These are phyloP conservation scores for Danio aesculapii DNA, from an alignment of 2,797 vertebrate species.

Conservation along the genomic window DNA sequence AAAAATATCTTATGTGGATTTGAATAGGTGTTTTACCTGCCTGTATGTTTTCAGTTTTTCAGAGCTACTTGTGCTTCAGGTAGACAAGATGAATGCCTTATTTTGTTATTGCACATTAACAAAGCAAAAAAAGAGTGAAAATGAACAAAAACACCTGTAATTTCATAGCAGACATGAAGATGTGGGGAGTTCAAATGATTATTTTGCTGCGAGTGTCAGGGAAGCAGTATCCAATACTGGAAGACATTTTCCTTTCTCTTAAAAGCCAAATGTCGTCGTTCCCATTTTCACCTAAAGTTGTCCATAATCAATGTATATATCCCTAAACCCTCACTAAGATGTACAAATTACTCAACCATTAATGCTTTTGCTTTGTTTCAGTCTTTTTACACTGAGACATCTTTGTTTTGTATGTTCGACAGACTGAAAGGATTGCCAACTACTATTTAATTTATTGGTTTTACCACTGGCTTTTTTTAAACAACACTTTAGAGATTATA, in stretches of 20 bases:
- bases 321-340: slow-evolving; percentile 61
- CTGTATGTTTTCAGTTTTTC: slow-evolving; percentile 35
- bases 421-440: slow-evolving; percentile 43
- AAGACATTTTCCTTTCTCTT: slow-evolving; percentile 54
- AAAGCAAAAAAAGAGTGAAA: neutral
- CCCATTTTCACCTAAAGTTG: neutral
- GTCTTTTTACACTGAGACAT: slow-evolving; percentile 48
- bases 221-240: neutral
- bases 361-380: slow-evolving; percentile 58
- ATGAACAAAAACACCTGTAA: neutral
- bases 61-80: slow-evolving; percentile 47
- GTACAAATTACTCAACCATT: slow-evolving; percentile 56
- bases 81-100: slow-evolving; percentile 63
- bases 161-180: slow-evolving; percentile 1
- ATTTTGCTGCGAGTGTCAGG: slow-evolving; percentile 14
- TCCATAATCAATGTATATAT: slow-evolving; percentile 6
- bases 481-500: slow-evolving; percentile 29
- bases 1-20: slow-evolving; percentile 6
- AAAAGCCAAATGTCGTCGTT: slow-evolving; percentile 61
- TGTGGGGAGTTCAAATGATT: neutral
- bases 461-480: slow-evolving; percentile 67
- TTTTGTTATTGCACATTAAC: slow-evolving; percentile 46
- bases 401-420: slow-evolving; percentile 50
- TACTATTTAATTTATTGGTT: slow-evolving; percentile 65
- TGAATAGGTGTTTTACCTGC: slow-evolving; percentile 23